Evolutionary conservation across 2,113 vertebrate genomes (phyloP).

Genomic region (Erythrolamprus reginae): DNA sequence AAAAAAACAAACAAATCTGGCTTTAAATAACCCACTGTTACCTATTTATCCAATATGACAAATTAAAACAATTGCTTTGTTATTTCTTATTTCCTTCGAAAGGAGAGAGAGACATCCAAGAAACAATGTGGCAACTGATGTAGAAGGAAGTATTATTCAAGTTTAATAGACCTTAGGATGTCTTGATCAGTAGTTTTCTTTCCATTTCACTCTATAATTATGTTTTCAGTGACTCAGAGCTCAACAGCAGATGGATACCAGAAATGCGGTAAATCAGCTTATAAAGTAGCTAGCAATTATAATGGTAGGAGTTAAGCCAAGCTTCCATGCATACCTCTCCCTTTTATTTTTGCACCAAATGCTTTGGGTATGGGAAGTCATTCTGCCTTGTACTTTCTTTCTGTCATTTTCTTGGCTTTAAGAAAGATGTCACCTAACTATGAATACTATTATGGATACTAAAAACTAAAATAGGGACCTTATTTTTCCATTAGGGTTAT

Average conservation of each 20-base stretch:
- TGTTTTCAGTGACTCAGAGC: not conserved
- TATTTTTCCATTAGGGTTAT: not conserved
- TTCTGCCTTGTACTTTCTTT: not conserved
- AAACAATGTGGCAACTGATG: not conserved
- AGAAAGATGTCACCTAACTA: not conserved
- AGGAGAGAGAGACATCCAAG: not conserved
- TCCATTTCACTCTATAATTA: not conserved
- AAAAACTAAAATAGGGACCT: not conserved
- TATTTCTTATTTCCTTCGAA: not conserved
- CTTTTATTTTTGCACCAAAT: not conserved
- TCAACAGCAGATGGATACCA: not conserved
- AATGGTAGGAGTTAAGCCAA: not conserved
- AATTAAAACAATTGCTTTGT: not conserved
- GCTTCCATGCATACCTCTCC: not conserved
- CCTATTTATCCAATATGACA: not conserved
- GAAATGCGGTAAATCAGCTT: not conserved
- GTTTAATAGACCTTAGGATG: not conserved
- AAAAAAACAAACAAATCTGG: too few species aligned
- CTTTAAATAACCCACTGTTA: not conserved
- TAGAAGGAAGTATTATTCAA: not conserved
- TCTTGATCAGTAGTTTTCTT: not conserved
- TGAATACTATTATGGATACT: not conserved
- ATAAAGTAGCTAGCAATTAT: not conserved
- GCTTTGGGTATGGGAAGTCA: not conserved
- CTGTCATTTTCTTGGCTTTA: not conserved